A percentile compares a stretch with the other conserved stretches of the same genome.
Evolutionary conservation across 2,888 invertebrate genomes (phyloP).

Genomic region (Crossocerus cetratus): DNA sequence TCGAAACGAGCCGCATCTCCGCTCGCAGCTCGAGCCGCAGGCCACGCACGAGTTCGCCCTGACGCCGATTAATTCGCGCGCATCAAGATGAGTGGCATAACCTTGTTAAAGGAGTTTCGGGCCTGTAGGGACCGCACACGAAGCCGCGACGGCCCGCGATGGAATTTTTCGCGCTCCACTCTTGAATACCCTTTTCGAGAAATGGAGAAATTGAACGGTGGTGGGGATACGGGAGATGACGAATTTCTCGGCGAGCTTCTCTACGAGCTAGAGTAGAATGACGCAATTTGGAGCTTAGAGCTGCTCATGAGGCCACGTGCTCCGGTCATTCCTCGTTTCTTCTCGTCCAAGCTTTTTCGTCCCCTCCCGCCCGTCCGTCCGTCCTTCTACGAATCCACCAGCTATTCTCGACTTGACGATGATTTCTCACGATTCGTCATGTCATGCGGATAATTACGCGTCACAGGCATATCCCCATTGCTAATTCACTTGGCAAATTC

Average conservation of each 20-base stretch:
- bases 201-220: too few relatives aligned
- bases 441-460: too few relatives aligned
- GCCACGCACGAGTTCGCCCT: not conserved
- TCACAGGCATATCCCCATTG: too few relatives aligned
- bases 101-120: slow-evolving; percentile 34
- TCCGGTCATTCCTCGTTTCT: slow-evolving; percentile 7
- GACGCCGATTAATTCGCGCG: slow-evolving; percentile 14
- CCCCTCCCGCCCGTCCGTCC: not conserved
- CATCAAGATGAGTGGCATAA: slow-evolving; percentile 10
- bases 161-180: slow-evolving; percentile 21
- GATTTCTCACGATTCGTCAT: not conserved
- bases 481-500: too few relatives aligned
- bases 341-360: slow-evolving; percentile 7
- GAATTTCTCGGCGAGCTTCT: slow-evolving; percentile 12
- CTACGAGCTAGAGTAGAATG: slow-evolving; percentile 43
- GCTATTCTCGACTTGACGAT: slow-evolving; percentile 13
- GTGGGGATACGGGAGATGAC: too few relatives aligned
- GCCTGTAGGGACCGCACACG: slow-evolving; percentile 2
- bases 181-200: too few relatives aligned
- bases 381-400: slow-evolving; percentile 12
- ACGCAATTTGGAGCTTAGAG: slow-evolving; percentile 42
- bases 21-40: not conserved
- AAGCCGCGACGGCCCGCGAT: slow-evolving; percentile 5
- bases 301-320: slow-evolving; percentile 24
- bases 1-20: not conserved